Base-by-base conservation (phyloP, 2,113 vertebrate genomes). In the Podilymbus podiceps region DNA sequence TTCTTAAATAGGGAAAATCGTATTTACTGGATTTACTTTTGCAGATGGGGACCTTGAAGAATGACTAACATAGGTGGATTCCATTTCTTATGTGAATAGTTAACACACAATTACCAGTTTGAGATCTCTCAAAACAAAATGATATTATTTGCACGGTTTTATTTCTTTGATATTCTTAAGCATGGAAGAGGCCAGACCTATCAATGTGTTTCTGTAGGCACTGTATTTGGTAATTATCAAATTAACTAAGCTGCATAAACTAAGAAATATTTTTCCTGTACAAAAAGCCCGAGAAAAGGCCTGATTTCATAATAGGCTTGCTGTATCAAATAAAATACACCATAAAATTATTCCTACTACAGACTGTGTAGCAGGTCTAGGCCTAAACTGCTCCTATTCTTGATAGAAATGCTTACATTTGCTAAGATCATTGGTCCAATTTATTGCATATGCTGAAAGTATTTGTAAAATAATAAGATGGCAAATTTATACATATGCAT, bases 91-190 rank as follows among this genome's bases (percentile, higher is more conserved):
- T 31, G 15, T 33, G 12, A 8, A 15, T 30, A 56, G 20, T 52
- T 73, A 50, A 66, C 28, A 42, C 12, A 44, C 5, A 60, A 27
- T 49, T 64, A 69, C 8, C 15, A 50, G 73, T 90, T 88, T 92
- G 84, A 97, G 81, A 95, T 88, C 66, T 66, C 69, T 93, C 75
- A 92, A 93, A 88, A 76, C 27, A 96, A 92, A 97, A 95, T 85
- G 6, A 69, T 93, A 87, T 90, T 90, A 93, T 96, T 97, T 97
- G 84, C 63, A 84, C 72, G 38, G 73, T 97, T 95, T 90, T 60
- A 87, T 79, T 88, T 91, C 55, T 79, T 94, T 91, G 53, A 94
- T 74, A 85, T 56, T 89, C 62, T 91, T 44, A 86, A 53, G 27
- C 47, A 79, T 25, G 15, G 35, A 47, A 85, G 40, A 66, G 66